These are phyloP conservation scores for Chloebia gouldiae DNA, from an alignment of 2,113 vertebrate genomes.

Conservation along the genomic window DNA sequence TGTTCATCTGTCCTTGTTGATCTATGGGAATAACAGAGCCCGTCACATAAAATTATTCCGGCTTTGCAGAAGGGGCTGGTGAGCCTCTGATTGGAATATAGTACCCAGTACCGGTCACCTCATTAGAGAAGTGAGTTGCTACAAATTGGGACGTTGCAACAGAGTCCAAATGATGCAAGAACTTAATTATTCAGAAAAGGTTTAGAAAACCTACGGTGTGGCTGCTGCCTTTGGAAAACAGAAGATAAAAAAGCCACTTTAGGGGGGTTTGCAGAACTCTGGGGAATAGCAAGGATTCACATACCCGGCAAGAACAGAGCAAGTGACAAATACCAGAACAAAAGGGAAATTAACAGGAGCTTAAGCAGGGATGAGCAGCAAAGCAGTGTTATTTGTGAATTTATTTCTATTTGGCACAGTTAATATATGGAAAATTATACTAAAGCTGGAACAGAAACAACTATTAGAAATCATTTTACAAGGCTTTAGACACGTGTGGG, in stretches of 20 bases:
- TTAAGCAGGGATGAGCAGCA: constrained; percentile 48
- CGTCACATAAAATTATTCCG: neutral
- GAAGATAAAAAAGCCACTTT: constrained; percentile 33
- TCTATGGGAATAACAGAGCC: neutral
- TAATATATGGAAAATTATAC: constrained; percentile 52
- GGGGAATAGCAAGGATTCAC: constrained; percentile 1
- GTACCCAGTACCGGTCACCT: neutral
- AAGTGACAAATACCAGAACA: constrained; percentile 46
- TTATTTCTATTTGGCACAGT: constrained; percentile 32
- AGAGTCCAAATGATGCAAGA: neutral
- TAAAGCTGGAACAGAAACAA: neutral
- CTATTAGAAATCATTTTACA: constrained; percentile 2
- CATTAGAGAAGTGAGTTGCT: neutral
- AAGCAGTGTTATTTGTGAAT: constrained; percentile 40
- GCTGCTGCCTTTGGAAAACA: constrained; percentile 12
- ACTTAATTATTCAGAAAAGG: constrained; percentile 51
- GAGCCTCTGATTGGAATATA: neutral
- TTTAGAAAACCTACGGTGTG: constrained; percentile 15
- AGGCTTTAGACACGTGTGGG: neutral
- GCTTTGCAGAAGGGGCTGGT: neutral
- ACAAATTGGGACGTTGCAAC: neutral
- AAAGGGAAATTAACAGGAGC: constrained; percentile 55
- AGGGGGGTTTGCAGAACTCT: neutral
- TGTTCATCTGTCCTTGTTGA: neutral
- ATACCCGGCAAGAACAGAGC: neutral